Base-by-base conservation (phyloP, 2,113 vertebrate species). In the Tapirus terrestris region DNA sequence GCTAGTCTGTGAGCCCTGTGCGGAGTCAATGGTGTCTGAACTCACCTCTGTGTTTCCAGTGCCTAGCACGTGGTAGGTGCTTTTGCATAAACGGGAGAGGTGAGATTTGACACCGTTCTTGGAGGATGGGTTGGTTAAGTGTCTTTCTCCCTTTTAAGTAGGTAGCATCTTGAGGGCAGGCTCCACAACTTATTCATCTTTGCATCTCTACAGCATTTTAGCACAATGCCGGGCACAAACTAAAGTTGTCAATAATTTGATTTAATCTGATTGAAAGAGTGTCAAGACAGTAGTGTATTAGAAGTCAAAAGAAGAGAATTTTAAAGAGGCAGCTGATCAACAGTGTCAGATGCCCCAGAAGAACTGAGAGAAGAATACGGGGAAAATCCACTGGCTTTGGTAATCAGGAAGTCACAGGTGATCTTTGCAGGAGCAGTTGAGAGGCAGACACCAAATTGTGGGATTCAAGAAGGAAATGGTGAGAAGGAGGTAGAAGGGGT, bases 211-310 rank as follows among this genome's bases (percentile, higher is more conserved):
- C 2, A 43, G 77, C 60, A 84, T 82, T 70, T 93, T n/a, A 70
- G 85, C 65, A 72, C 13, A 29, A 33, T 3, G 67, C 16, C 18
- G 2, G 11, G 67, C 39, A 60, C 25, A 6, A 11, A 85, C 18
- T 72, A 29, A 91, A 65, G n/a, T 58, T 53, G 60, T 87, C 27
- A 6, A 36, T 43, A 14, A 84, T 60, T 60, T 60, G 83, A 77
- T 70, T 48, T 73, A 73, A 95, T 51, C 11, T 5, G 25, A 92
- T 80, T 61, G 67, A 77, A 80, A 83, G 67, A 79, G n/a, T 12
- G 4, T 73, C 25, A 65, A 65, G 61, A 31, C 10, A 25, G 25
- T 18, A n/a, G 36, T 4, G 21, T 58, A 68, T 63, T 56, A 75
- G 53, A 95, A 83, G 36, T 56, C 39, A 33, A 53, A 43, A 76